phyloP scores from a whole-genome alignment of 1,140 invertebrate genomes.

The Listronotus oregonensis region DNA sequence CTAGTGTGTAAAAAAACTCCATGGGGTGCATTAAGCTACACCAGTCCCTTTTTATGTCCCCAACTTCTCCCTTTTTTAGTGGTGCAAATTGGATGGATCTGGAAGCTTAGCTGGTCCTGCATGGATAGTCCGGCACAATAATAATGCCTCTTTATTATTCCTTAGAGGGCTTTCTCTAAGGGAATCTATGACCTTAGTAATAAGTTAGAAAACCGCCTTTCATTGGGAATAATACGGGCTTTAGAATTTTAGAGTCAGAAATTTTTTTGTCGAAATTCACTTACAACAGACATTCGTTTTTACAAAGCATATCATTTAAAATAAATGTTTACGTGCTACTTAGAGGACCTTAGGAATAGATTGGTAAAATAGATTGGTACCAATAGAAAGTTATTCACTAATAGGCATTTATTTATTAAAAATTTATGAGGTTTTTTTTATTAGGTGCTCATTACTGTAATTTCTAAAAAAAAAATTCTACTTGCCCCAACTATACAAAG shows the following conservation, averaged over 20 bases:
- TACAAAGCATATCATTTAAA: no score
- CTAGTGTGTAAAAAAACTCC: slow-evolving; percentile 3
- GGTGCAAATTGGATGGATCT: slow-evolving; percentile 33
- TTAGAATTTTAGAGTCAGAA: neutral
- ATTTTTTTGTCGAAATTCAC: no score
- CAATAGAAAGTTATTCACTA: no score
- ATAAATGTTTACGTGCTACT: no score
- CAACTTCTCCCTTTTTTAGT: slow-evolving; percentile 20
- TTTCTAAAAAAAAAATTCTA: no score
- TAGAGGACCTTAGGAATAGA: no score
- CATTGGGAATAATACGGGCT: slow-evolving; percentile 22
- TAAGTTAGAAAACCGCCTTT: slow-evolving; percentile 22
- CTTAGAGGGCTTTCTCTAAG: slow-evolving; percentile 29
- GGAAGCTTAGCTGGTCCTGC: slow-evolving; percentile 18
- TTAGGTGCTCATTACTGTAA: no score
- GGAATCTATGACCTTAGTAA: slow-evolving; percentile 13
- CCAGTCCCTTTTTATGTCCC: slow-evolving; percentile 19
- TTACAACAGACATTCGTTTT: no score
- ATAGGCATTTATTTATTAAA: no score
- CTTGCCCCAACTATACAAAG: no score
- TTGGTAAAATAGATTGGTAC: no score
- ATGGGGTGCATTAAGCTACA: slow-evolving; percentile 11
- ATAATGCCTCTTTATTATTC: slow-evolving; percentile 36
- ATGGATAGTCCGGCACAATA: slow-evolving; percentile 23
- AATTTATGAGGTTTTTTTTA: no score